A percentile compares a stretch with the other conserved stretches of the same genome.
phyloP scores from a whole-genome alignment of 2,888 invertebrate genomes.

The Graphium colonna region DNA sequence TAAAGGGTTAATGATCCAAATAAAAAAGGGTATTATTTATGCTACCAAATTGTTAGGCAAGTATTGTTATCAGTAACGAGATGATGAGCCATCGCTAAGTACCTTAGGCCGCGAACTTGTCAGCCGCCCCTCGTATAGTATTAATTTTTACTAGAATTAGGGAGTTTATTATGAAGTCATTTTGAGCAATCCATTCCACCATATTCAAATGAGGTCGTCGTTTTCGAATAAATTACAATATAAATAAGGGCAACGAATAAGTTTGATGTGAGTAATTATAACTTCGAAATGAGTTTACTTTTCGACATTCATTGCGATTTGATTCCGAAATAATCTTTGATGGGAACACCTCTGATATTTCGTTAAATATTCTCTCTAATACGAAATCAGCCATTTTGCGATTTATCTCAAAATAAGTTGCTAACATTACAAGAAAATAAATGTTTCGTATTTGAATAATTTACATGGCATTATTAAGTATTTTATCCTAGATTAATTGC shows the following conservation, averaged over 20 bases:
- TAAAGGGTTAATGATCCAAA: too few relatives aligned
- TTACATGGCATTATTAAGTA: too few relatives aligned
- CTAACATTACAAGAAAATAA: too few relatives aligned
- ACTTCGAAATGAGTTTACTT: slow-evolving; percentile 21
- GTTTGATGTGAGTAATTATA: slow-evolving; percentile 17
- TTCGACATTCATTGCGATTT: slow-evolving; percentile 1
- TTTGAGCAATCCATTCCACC: not conserved
- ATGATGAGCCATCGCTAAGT: too few relatives aligned
- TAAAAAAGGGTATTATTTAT: too few relatives aligned
- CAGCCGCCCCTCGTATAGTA: too few relatives aligned
- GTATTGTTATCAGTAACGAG: too few relatives aligned
- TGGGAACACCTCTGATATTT: not conserved
- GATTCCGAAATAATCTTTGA: slow-evolving; percentile 1
- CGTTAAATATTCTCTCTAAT: slow-evolving; percentile 6
- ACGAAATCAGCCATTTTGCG: not conserved
- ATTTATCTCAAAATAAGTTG: not conserved
- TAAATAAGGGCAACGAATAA: not conserved
- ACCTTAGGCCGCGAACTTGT: too few relatives aligned
- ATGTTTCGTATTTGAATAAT: too few relatives aligned
- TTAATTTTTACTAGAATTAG: too few relatives aligned
- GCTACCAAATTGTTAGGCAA: too few relatives aligned
- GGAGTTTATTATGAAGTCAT: not conserved
- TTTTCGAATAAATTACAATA: slow-evolving; percentile 14
- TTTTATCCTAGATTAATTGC: too few relatives aligned
- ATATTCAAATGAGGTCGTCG: slow-evolving; percentile 3